Base-by-base conservation (phyloP, 2,113 vertebrate genomes). In the Pimephales promelas region DNA sequence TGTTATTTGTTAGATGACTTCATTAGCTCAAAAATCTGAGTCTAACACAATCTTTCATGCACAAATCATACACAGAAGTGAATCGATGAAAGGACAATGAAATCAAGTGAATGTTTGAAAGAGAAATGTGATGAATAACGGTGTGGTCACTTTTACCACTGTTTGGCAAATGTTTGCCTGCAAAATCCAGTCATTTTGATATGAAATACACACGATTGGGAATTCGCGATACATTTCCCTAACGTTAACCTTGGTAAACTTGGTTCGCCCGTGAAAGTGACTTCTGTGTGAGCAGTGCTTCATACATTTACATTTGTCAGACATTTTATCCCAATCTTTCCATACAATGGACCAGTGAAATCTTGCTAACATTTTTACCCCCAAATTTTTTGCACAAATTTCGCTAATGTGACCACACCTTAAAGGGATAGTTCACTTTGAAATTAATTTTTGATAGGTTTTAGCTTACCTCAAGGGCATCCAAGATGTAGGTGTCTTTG, bases 1-100 rank as follows among this genome's bases (percentile, higher is more conserved):
- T 78, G 71, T 80, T 45, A 11, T 10, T 13, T 74, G 6, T 56
- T 57, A 22, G 31, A 28, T n/a, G 24, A 56, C 3, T 73, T 75
- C 5, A 24, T 34, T 34, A 68, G 64, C 64, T 68, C 4, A 66
- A 66, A 66, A 64, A 66, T 20, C 86, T 74, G 73, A 82, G 83
- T 78, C 76, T 71, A 6, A 83, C 43, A 75, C 34, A 24, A 61
- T 45, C 61, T 86, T 62, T 77, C 28, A 61, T 18, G 34, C 34
- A 22, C 9, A 26, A 66, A 22, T 74, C 59, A 74, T 31, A 34
- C 8, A 59, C 10, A 57, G 11, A 81, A 36, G n/a, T 66, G 2
- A 75, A 36, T 45, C 8, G 72, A 11, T 0, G 9, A 59, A 40
- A 80, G 22, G 10, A 3, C 36, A 74, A 57, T n/a, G 8, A 40